phyloP scores from a whole-genome alignment of 2,797 vertebrate genomes.

The Labeo calbasu region DNA sequence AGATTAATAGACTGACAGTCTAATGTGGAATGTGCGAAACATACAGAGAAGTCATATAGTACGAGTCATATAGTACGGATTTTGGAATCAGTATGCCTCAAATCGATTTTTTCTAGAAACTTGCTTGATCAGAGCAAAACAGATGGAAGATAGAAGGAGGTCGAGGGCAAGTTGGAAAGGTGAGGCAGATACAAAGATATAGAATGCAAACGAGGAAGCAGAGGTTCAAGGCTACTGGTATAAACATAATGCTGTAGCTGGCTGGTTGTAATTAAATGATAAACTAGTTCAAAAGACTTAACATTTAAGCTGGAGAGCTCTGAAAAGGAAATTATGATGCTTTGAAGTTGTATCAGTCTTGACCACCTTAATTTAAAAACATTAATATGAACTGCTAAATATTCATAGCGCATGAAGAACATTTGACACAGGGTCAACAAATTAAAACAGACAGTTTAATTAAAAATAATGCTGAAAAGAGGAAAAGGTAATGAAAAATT shows the following conservation, averaged over 20 bases:
- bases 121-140: background rate
- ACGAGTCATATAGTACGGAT: background rate
- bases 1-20: too few relatives aligned
- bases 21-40: background rate
- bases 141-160: background rate
- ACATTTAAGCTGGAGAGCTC: background rate
- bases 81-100: background rate
- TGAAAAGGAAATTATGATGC: slow-evolving; percentile 11
- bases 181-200: background rate
- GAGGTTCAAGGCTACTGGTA: background rate
- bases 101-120: background rate
- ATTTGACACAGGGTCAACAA: slow-evolving; percentile 23
- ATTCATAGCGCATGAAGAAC: slow-evolving; percentile 3
- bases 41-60: background rate
- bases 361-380: slow-evolving; percentile 17
- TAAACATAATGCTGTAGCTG: background rate
- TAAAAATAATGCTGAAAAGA: slow-evolving; percentile 22
- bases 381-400: slow-evolving; percentile 16
- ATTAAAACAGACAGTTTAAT: slow-evolving; percentile 26
- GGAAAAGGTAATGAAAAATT: slow-evolving; percentile 13
- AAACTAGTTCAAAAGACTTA: slow-evolving; percentile 31
- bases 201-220: background rate
- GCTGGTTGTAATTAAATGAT: slow-evolving; percentile 28
- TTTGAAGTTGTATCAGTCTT: slow-evolving; percentile 22
- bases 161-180: background rate